Conservation (phyloP, 1,140 invertebrate genomes). For the Paralvinella palmiformis region DNA sequence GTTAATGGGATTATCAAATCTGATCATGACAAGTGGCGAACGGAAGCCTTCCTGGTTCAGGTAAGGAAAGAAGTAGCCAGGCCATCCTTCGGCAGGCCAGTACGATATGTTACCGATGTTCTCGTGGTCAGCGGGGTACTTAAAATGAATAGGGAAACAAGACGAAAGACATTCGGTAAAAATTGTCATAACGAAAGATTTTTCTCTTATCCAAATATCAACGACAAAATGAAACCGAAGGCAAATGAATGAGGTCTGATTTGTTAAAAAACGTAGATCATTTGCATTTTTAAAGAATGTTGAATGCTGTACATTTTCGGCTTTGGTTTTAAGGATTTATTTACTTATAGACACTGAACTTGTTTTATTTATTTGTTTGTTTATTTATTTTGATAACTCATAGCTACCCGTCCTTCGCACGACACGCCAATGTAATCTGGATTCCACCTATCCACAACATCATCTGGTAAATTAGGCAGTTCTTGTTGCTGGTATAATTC, state of each 20-base stretch:
- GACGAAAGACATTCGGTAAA: neutral
- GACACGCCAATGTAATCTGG: slow-evolving; percentile 6
- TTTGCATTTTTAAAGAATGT: too few relatives aligned
- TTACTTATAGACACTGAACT: too few relatives aligned
- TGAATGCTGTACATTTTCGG: too few relatives aligned
- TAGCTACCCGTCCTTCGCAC: slow-evolving; percentile 1
- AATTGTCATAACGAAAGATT: neutral
- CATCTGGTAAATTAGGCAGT: too few relatives aligned
- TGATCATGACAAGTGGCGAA: slow-evolving; percentile 20
- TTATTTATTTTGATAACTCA: too few relatives aligned
- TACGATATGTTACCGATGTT: slow-evolving; percentile 20
- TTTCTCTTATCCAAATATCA: too few relatives aligned
- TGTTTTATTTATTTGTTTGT: too few relatives aligned
- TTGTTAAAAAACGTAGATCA: too few relatives aligned
- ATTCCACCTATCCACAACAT: neutral
- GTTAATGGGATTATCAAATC: slow-evolving; percentile 17
- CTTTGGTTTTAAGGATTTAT: too few relatives aligned
- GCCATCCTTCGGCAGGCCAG: slow-evolving; percentile 21
- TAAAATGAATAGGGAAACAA: neutral
- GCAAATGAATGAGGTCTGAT: too few relatives aligned
- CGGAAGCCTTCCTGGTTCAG: slow-evolving; percentile 23
- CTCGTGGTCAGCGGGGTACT: slow-evolving; percentile 18
- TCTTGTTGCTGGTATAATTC: too few relatives aligned
- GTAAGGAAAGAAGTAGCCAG: slow-evolving; percentile 22
- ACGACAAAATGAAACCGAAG: too few relatives aligned